phyloP scores from a whole-genome alignment of 2,888 invertebrate species.

The Augochlorella aurata region DNA sequence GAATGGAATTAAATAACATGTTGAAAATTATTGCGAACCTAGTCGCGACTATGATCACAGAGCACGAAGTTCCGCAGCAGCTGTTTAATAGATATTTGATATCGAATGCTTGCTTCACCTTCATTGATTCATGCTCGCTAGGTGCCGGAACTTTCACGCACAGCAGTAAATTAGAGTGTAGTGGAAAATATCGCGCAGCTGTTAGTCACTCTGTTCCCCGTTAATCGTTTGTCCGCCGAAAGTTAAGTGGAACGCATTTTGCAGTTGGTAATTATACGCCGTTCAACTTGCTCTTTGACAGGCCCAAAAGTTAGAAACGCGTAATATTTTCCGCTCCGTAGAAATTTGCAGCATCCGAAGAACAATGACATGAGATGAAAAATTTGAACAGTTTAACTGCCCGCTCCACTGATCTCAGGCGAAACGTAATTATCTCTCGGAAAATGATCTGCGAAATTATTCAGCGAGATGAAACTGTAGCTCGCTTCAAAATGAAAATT shows the following conservation, averaged over 20 bases:
- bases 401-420: no score
- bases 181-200: background rate
- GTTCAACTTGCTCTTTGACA: background rate
- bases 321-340: background rate
- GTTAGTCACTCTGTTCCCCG: background rate
- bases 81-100: constrained; percentile 4
- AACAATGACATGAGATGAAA: background rate
- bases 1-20: no score
- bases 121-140: background rate
- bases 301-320: background rate
- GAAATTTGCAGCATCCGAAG: background rate
- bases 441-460: no score
- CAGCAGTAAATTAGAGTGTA: background rate
- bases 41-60: background rate
- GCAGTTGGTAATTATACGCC: background rate
- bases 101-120: background rate
- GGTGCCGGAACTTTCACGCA: constrained; percentile 1
- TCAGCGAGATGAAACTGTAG: no score
- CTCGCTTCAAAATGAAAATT: no score
- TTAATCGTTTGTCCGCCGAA: background rate
- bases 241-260: background rate
- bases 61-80: background rate
- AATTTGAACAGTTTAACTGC: no score
- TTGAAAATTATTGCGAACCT: no score
- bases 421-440: no score